Evolutionary conservation across 2,888 invertebrate genomes (phyloP).

Genomic region (Pseudococcus viburni): DNA sequence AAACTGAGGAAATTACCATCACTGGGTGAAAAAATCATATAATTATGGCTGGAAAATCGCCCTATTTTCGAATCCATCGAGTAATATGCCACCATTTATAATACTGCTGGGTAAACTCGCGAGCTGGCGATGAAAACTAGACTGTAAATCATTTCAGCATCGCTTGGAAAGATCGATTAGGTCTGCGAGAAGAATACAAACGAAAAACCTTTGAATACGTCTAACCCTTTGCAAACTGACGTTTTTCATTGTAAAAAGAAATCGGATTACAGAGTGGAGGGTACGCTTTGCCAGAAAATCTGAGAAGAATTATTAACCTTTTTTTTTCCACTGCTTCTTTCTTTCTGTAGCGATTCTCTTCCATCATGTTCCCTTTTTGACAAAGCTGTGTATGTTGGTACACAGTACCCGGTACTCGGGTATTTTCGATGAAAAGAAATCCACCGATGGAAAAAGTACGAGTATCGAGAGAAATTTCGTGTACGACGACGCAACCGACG

Average conservation of each 20-base stretch:
- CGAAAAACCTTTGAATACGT: conserved; percentile 21
- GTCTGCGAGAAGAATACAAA: not conserved
- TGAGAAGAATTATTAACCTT: conserved; percentile 43
- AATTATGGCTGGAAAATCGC: too few species aligned
- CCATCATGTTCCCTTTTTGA: not conserved
- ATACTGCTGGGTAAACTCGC: not conserved
- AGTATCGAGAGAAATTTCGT: conserved; percentile 12
- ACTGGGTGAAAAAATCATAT: too few species aligned
- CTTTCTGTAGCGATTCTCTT: not conserved
- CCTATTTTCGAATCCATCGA: too few species aligned
- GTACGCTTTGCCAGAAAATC: not conserved
- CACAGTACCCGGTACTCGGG: not conserved
- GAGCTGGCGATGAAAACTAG: not conserved
- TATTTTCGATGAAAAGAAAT: not conserved
- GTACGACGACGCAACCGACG: not conserved
- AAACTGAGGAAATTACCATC: too few species aligned
- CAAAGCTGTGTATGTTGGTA: not conserved
- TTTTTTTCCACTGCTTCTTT: not conserved
- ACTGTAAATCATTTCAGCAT: not conserved
- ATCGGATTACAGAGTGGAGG: conserved; percentile 8
- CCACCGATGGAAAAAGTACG: not conserved
- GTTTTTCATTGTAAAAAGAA: conserved; percentile 40
- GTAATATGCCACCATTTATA: too few species aligned
- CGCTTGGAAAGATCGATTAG: not conserved
- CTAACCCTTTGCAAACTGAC: not conserved